phyloP scores from a whole-genome alignment of 2,113 vertebrate species.

The Dissostichus mawsoni region DNA sequence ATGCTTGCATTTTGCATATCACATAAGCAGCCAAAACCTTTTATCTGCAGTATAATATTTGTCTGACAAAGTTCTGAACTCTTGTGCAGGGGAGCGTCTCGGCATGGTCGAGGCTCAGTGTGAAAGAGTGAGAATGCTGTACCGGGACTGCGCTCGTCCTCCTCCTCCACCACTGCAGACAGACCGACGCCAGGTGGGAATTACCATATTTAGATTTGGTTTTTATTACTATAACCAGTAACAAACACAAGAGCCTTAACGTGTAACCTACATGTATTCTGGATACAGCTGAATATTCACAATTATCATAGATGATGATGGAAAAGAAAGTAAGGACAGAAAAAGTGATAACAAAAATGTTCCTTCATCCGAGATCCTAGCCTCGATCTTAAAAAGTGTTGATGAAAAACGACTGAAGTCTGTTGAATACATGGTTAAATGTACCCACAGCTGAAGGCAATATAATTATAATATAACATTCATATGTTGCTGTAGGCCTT shows the following conservation, averaged over 20 bases:
- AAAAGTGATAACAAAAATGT: background rate
- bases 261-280: background rate
- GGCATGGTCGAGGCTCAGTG: slow-evolving; percentile 96
- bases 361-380: background rate
- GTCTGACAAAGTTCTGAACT: slow-evolving; percentile 7
- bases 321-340: background rate
- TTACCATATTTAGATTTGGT: background rate
- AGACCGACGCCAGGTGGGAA: slow-evolving; percentile 91
- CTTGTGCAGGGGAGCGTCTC: slow-evolving; percentile 90
- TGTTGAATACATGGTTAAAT: background rate
- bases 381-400: background rate
- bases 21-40: background rate
- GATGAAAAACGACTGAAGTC: slow-evolving; percentile 1
- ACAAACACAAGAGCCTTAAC: background rate
- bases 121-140: slow-evolving; percentile 95
- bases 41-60: background rate
- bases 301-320: background rate
- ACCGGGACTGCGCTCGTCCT: slow-evolving; percentile 96
- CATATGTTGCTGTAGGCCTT: background rate
- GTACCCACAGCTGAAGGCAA: background rate
- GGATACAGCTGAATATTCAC: background rate
- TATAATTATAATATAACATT: background rate
- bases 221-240: background rate
- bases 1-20: background rate
- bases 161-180: slow-evolving; percentile 95